These are phyloP conservation scores for Cossypha heuglini DNA, from an alignment of 2,797 vertebrate genomes.

Conservation along the genomic window DNA sequence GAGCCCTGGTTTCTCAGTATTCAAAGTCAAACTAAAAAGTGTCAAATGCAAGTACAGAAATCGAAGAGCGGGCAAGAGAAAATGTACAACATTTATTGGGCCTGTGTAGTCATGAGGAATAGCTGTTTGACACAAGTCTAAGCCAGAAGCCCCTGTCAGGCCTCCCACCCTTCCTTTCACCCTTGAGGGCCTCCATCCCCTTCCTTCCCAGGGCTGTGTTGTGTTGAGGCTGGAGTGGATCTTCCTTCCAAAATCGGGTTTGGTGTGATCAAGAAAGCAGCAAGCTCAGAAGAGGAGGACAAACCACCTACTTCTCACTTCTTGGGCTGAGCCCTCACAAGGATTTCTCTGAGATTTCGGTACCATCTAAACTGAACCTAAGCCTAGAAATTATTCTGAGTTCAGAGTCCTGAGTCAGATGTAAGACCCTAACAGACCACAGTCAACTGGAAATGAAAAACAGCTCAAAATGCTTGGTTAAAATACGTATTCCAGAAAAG, in stretches of 20 bases:
- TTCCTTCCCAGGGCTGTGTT: not conserved
- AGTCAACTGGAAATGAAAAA: not conserved
- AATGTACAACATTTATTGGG: not conserved
- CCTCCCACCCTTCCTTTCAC: not conserved
- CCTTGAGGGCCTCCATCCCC: not conserved
- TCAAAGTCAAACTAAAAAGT: not conserved
- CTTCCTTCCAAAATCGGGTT: not conserved
- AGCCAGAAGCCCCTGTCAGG: not conserved
- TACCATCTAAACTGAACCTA: not conserved
- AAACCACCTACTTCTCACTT: not conserved
- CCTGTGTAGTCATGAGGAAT: not conserved
- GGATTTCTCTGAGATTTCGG: not conserved
- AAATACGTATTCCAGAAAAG: not conserved
- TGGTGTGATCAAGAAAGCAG: not conserved
- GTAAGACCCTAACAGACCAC: not conserved
- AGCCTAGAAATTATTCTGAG: not conserved
- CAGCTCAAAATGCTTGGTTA: not conserved
- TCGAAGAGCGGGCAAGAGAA: not conserved
- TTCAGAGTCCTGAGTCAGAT: rapidly evolving
- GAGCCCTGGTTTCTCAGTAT: not conserved
- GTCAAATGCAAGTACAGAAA: not conserved
- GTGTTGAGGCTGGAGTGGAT: not conserved
- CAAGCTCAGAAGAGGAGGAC: not conserved
- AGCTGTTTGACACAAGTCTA: not conserved
- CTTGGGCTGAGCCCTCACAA: not conserved